A percentile compares a stretch with the other conserved stretches of the same genome.
phyloP scores from a whole-genome alignment of 2,888 invertebrate species.

The Toxonevra muliebris region DNA sequence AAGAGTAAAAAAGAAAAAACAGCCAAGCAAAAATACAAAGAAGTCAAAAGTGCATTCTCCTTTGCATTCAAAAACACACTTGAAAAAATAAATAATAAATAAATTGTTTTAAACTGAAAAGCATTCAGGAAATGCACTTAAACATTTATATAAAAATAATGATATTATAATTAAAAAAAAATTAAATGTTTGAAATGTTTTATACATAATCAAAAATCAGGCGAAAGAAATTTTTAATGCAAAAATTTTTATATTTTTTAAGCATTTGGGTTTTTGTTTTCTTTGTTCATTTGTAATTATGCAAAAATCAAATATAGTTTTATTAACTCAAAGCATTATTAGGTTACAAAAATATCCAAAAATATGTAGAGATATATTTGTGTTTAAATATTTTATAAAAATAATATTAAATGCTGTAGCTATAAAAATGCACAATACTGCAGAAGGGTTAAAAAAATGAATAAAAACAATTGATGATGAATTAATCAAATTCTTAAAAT shows the following conservation, averaged over 20 bases:
- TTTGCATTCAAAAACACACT: slow-evolving; percentile 26
- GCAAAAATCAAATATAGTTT: slow-evolving; percentile 9
- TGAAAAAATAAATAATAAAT: not conserved
- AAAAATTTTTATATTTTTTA: too few species aligned
- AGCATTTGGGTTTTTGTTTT: not conserved
- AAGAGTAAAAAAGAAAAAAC: not conserved
- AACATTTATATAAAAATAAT: too few species aligned
- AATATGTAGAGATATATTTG: not conserved
- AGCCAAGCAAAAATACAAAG: not conserved
- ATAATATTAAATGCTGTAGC: not conserved
- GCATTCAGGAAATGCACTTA: too few species aligned
- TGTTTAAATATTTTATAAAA: not conserved
- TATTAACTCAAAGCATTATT: slow-evolving; percentile 7
- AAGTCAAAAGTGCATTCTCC: not conserved
- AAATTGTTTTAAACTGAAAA: too few species aligned
- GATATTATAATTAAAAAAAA: too few species aligned
- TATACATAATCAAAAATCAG: too few species aligned
- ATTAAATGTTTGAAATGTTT: too few species aligned
- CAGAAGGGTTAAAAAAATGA: too few species aligned
- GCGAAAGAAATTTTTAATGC: too few species aligned
- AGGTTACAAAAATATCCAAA: slow-evolving; percentile 10
- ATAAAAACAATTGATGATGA: not conserved
- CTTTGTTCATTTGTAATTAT: slow-evolving; percentile 8
- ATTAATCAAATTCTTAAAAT: not conserved
- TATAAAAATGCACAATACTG: not conserved